These are phyloP conservation scores for Spodoptera litura DNA, from an alignment of 1,140 invertebrate genomes.

Conservation along the genomic window DNA sequence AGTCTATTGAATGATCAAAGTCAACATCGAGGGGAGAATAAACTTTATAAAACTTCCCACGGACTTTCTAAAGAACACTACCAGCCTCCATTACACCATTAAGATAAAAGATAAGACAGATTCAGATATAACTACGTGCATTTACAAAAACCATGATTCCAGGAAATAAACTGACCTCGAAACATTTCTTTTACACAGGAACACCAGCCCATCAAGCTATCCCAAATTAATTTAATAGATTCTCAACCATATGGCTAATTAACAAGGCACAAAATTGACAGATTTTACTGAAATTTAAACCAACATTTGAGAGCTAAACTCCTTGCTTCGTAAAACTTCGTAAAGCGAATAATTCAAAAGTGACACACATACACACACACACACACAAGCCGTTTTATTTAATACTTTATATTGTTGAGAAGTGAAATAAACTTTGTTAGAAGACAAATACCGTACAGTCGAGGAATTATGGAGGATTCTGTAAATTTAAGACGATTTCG, in stretches of 20 bases:
- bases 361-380: neutral
- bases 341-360: slow-evolving; percentile 13
- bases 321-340: slow-evolving; percentile 3
- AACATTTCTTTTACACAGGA: neutral
- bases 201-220: too few relatives aligned
- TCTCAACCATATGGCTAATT: too few relatives aligned
- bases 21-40: slow-evolving; percentile 6
- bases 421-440: neutral
- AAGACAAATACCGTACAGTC: neutral
- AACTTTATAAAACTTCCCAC: neutral
- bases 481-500: neutral
- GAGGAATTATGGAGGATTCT: neutral
- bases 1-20: slow-evolving; percentile 11
- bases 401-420: slow-evolving; percentile 14
- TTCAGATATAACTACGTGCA: neutral
- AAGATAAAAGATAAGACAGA: slow-evolving; percentile 17
- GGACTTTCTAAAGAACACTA: slow-evolving; percentile 11
- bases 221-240: too few relatives aligned
- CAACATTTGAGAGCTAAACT: slow-evolving; percentile 3
- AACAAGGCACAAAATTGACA: too few relatives aligned
- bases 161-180: neutral
- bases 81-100: slow-evolving; percentile 2
- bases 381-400: neutral
- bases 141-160: neutral
- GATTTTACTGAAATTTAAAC: too few relatives aligned